Percentiles rank a stretch among this genome's conserved stretches.
Evolutionary conservation across 2,888 invertebrate genomes (phyloP).

Genomic region (Leucophora obtusa): DNA sequence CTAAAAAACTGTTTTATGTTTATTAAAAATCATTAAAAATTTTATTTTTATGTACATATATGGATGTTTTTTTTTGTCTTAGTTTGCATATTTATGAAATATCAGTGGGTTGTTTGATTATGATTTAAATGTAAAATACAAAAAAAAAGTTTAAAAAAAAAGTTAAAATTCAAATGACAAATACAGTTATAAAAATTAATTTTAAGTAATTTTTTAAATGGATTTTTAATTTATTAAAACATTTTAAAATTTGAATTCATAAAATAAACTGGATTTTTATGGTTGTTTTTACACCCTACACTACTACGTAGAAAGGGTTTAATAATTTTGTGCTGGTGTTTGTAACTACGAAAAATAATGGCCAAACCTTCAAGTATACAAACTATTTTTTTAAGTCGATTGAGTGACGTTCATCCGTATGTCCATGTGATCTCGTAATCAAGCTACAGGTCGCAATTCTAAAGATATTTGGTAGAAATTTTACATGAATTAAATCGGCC

Average conservation of each 20-base stretch:
- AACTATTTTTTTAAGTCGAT: too few relatives aligned
- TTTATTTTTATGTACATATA: constrained; percentile 10
- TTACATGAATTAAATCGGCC: too few relatives aligned
- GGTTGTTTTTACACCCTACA: too few relatives aligned
- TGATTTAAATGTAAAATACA: constrained; percentile 39
- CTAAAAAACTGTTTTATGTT: not conserved
- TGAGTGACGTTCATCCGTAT: too few relatives aligned
- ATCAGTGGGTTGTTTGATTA: constrained; percentile 25
- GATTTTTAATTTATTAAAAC: constrained; percentile 23
- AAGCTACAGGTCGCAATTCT: too few relatives aligned
- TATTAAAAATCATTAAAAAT: not conserved
- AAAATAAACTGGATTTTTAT: constrained; percentile 37
- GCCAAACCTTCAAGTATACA: too few relatives aligned
- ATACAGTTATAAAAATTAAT: not conserved
- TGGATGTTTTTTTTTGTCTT: not conserved
- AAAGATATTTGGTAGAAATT: too few relatives aligned
- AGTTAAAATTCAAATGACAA: not conserved
- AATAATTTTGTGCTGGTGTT: too few relatives aligned
- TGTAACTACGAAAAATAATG: too few relatives aligned
- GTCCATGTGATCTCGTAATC: too few relatives aligned
- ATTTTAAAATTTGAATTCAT: constrained; percentile 22
- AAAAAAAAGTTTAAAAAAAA: not conserved
- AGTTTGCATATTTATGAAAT: constrained; percentile 11
- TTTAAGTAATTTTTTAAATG: constrained; percentile 18
- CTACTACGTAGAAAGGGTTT: too few relatives aligned